A percentile compares a stretch with the other conserved stretches of the same genome.
Conservation (phyloP, 1,140 invertebrate genomes). For the Papilio aristodemus region DNA sequence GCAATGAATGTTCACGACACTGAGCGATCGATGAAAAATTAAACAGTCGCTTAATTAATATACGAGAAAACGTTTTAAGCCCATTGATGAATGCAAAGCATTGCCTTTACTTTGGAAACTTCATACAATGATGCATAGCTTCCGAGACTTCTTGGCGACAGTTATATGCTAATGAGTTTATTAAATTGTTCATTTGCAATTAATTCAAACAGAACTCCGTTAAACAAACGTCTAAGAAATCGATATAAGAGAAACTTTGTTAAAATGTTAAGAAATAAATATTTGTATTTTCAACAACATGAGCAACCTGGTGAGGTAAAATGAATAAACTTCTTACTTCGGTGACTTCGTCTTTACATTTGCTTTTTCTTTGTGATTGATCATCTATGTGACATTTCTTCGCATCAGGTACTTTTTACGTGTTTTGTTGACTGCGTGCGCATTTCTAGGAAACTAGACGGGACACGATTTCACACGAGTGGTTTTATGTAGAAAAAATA, state of each 20-base stretch:
- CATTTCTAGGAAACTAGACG: neutral
- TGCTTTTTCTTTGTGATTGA: constrained; percentile 31
- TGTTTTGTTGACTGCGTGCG: constrained; percentile 1
- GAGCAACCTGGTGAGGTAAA: constrained; percentile 25
- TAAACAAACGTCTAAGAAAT: constrained; percentile 22
- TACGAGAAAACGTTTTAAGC: constrained; percentile 33
- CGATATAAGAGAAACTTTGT: constrained; percentile 24
- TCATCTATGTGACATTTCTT: constrained; percentile 25
- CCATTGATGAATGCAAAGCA: constrained; percentile 36
- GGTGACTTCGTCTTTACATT: constrained; percentile 21
- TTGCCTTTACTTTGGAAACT: constrained; percentile 30
- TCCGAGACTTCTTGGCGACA: constrained; percentile 10
- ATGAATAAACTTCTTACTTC: constrained; percentile 14
- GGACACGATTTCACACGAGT: neutral
- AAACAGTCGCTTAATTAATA: constrained; percentile 28
- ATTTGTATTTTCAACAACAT: neutral
- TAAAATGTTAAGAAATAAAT: constrained; percentile 9
- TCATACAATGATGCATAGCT: constrained; percentile 23
- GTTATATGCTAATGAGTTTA: constrained; percentile 17
- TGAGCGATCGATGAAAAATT: constrained; percentile 18
- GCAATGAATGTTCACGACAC: constrained; percentile 1
- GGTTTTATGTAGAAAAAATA: too few species aligned
- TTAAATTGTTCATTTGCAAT: constrained; percentile 4
- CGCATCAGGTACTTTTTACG: constrained; percentile 16
- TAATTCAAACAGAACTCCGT: constrained; percentile 27